Evolutionary conservation across 2,888 invertebrate genomes (phyloP).

Genomic region (Pecten maximus): DNA sequence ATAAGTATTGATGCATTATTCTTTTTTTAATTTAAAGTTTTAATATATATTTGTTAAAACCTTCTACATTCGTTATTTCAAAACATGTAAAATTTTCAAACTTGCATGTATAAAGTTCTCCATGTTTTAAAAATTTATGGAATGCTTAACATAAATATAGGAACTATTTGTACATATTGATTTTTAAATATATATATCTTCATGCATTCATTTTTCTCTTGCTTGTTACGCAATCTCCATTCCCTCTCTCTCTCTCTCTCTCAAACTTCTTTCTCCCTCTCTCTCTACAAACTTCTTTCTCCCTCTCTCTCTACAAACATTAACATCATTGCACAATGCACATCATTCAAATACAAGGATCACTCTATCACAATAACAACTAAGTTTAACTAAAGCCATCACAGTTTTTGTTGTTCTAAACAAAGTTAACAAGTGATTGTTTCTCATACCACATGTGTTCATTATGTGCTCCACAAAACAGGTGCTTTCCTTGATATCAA

Average conservation of each 20-base stretch:
- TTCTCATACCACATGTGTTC: neutral
- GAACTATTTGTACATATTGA: neutral
- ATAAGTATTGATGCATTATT: neutral
- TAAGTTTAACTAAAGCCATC: neutral
- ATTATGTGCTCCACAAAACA: slow-evolving; percentile 5
- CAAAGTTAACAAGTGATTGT: neutral
- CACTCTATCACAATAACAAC: slow-evolving; percentile 5
- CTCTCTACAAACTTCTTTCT: neutral
- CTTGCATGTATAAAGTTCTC: neutral
- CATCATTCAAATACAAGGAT: neutral
- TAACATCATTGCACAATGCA: neutral
- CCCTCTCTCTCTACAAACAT: neutral
- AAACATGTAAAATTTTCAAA: neutral
- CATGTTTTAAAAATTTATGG: neutral
- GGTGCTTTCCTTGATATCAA: neutral
- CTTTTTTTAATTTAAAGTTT: neutral
- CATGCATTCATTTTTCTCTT: neutral
- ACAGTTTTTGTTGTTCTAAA: neutral
- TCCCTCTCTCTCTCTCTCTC: neutral
- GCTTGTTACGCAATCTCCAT: neutral
- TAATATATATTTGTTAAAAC: neutral
- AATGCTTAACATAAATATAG: neutral
- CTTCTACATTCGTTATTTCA: neutral
- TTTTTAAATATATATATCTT: neutral
- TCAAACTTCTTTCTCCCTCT: neutral